These are phyloP conservation scores for Poeciliopsis prolifica DNA, from an alignment of 2,113 vertebrate genomes.

Conservation along the genomic window DNA sequence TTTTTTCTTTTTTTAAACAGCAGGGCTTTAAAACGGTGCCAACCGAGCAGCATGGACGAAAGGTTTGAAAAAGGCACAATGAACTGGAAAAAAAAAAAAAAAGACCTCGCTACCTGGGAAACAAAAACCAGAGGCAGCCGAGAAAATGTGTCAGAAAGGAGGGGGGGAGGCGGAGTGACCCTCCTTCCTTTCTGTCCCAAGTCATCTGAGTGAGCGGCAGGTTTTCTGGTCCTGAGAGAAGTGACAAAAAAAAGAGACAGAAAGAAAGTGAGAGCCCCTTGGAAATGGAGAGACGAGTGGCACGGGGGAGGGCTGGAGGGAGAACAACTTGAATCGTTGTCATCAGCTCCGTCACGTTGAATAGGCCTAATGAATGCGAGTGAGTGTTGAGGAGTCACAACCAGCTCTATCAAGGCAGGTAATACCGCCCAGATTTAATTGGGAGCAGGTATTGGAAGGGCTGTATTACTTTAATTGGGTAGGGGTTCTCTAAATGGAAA, in stretches of 20 bases:
- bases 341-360: slow-evolving; percentile 93
- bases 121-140: slow-evolving; percentile 74
- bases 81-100: slow-evolving; percentile 50
- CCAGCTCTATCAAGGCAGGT: slow-evolving; percentile 96
- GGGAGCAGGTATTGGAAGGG: slow-evolving; percentile 99
- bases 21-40: slow-evolving; percentile 74
- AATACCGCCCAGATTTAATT: slow-evolving; percentile 98
- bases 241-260: slow-evolving; percentile 51
- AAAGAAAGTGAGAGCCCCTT: slow-evolving; percentile 63
- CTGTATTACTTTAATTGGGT: slow-evolving; percentile 99
- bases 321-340: slow-evolving; percentile 92
- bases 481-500: slow-evolving; percentile 92
- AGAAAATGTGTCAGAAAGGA: slow-evolving; percentile 49
- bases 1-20: slow-evolving; percentile 34
- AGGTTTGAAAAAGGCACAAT: slow-evolving; percentile 74
- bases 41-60: slow-evolving; percentile 69
- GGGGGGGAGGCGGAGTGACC: slow-evolving; percentile 37
- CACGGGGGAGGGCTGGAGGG: slow-evolving; percentile 78
- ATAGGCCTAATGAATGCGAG: slow-evolving; percentile 95
- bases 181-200: slow-evolving; percentile 67
- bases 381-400: slow-evolving; percentile 85
- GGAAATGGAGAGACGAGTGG: slow-evolving; percentile 70
- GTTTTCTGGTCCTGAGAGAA: slow-evolving; percentile 62
- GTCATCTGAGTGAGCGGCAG: slow-evolving; percentile 66
- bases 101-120: slow-evolving; percentile 72